A percentile compares a stretch with the other conserved stretches of the same genome.
phyloP scores from a whole-genome alignment of 2,888 invertebrate genomes.

The Euzophera pinguis region DNA sequence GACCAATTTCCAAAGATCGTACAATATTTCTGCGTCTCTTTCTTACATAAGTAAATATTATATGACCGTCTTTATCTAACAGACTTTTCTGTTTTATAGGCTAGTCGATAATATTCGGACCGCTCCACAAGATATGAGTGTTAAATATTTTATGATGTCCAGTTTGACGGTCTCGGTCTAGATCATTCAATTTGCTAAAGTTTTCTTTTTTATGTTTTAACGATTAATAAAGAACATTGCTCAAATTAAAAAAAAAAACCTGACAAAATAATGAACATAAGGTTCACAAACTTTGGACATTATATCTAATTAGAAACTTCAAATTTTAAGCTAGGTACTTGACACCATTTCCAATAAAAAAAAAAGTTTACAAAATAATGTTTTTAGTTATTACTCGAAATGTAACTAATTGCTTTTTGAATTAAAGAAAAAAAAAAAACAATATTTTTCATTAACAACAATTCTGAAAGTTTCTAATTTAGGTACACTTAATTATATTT shows the following conservation, averaged over 20 bases:
- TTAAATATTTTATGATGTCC: constrained; percentile 77
- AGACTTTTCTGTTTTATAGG: constrained; percentile 70
- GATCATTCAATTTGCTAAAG: constrained; percentile 15
- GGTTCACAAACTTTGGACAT: no score
- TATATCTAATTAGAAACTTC: no score
- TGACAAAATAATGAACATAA: no score
- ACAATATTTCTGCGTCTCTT: constrained; percentile 61
- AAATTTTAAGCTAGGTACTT: no score
- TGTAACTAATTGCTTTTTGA: background rate
- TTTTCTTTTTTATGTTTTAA: background rate
- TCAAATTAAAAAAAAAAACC: no score
- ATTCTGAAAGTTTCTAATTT: constrained; percentile 30
- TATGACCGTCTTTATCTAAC: constrained; percentile 54
- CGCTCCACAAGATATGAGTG: constrained; percentile 67
- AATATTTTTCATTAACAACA: background rate
- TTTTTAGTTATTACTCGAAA: no score
- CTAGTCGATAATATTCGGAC: constrained; percentile 75
- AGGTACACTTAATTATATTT: constrained; percentile 59
- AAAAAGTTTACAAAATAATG: no score
- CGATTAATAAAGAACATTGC: no score
- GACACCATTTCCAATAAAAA: no score
- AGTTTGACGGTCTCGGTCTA: constrained; percentile 42
- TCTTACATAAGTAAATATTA: constrained; percentile 44
- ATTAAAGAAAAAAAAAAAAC: background rate
- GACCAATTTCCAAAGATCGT: constrained; percentile 73